Evolutionary conservation across 2,888 invertebrate genomes (phyloP).

Genomic region (Oxystoma pomonae): DNA sequence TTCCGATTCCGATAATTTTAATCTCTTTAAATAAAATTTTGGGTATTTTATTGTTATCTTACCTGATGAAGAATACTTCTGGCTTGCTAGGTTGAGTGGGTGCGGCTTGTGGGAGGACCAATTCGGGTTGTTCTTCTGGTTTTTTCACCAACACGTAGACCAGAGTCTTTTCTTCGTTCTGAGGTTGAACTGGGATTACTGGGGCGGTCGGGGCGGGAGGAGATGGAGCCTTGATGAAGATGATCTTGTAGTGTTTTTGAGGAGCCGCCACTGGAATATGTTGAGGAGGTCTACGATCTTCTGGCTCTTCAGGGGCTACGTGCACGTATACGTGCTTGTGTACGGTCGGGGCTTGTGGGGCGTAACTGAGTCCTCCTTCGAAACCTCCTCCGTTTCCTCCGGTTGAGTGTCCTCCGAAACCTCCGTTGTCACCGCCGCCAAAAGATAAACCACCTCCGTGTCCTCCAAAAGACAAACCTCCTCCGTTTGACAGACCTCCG

Average conservation of each 20-base stretch:
- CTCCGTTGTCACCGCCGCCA: conserved; percentile 5
- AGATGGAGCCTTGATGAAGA: conserved; percentile 69
- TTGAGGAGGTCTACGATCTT: conserved; percentile 60
- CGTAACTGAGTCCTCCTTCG: not conserved
- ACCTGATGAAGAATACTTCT: conserved; percentile 81
- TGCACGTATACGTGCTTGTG: conserved; percentile 88
- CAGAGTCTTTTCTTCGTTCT: conserved; percentile 83
- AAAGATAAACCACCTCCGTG: conserved; percentile 5
- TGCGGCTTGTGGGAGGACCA: conserved; percentile 69
- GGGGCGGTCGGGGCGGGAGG: conserved; percentile 70
- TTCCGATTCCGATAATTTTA: no score
- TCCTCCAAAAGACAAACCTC: not conserved
- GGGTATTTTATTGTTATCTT: no score
- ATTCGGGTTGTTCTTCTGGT: conserved; percentile 80
- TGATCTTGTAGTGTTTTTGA: conserved; percentile 87
- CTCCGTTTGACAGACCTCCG: conserved; percentile 13
- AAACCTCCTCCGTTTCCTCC: conserved; percentile 1
- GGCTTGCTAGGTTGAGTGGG: conserved; percentile 85
- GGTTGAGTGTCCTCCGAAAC: conserved; percentile 7
- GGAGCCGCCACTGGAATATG: conserved; percentile 65
- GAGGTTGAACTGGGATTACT: conserved; percentile 71
- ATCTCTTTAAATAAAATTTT: no score
- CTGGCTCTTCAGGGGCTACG: conserved; percentile 82
- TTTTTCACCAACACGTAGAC: conserved; percentile 87
- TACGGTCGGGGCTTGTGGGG: conserved; percentile 51